Percentiles rank a stretch among this genome's conserved stretches.
These are phyloP conservation scores for Rhynchonycteris naso DNA, from an alignment of 2,797 vertebrate species.

Conservation along the genomic window DNA sequence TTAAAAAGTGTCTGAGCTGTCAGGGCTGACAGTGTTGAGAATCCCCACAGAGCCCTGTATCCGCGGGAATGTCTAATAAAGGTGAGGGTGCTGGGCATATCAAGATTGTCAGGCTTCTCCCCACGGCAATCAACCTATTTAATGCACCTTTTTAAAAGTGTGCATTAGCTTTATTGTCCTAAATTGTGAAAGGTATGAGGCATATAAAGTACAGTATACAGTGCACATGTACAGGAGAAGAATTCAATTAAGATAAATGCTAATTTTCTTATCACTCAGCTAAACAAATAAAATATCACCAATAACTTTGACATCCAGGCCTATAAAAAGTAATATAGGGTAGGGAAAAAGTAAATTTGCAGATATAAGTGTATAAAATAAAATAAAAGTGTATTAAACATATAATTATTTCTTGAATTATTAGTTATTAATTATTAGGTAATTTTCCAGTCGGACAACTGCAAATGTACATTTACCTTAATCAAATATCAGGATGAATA, in stretches of 20 bases:
- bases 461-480: not conserved
- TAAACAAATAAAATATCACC: not conserved
- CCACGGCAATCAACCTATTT: not conserved
- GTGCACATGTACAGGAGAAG: not conserved
- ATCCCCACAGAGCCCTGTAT: not conserved
- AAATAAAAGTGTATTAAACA: no score
- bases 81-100: not conserved
- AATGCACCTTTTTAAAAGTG: not conserved
- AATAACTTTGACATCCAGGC: not conserved
- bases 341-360: not conserved
- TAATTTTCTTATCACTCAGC: accelerated
- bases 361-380: not conserved
- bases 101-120: not conserved
- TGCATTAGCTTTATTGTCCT: not conserved
- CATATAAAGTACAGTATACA: not conserved
- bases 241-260: not conserved
- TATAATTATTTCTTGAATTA: not conserved
- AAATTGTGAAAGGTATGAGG: not conserved
- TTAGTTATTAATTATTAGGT: not conserved
- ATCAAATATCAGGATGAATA: not conserved
- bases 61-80: constrained; percentile 38
- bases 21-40: constrained; percentile 46
- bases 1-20: constrained; percentile 56
- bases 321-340: not conserved
- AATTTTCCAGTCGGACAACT: not conserved